Percentiles rank a stretch among this genome's conserved stretches.
Conservation (phyloP, 2,797 vertebrate genomes). For the Onychomys leucogaster region DNA sequence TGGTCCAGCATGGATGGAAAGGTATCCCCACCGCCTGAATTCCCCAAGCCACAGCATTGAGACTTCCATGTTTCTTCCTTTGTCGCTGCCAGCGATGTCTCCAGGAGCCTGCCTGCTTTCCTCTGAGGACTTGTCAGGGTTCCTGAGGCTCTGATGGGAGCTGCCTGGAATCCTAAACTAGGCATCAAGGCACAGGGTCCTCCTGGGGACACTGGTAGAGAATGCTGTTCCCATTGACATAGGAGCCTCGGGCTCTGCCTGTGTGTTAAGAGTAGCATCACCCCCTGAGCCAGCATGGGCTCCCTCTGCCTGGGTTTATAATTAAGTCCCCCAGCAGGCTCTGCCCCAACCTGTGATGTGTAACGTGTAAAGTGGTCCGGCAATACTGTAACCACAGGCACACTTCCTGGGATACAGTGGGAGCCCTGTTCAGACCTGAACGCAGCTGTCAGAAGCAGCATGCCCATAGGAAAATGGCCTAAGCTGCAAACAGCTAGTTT, state of each 20-base stretch:
- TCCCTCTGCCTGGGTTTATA: neutral
- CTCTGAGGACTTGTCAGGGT: neutral
- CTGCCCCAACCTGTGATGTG: neutral
- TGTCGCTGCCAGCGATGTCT: fast-evolving
- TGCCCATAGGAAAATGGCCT: neutral
- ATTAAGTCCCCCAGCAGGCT: neutral
- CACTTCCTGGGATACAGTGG: neutral
- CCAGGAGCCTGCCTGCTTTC: neutral
- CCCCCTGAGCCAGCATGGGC: neutral
- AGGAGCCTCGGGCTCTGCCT: neutral
- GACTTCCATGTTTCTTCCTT: neutral
- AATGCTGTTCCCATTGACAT: neutral
- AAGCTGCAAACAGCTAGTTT: neutral
- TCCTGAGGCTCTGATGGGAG: neutral
- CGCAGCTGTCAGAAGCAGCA: neutral
- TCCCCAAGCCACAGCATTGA: fast-evolving
- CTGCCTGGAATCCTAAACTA: neutral
- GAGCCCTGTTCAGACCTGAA: neutral
- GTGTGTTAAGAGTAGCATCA: neutral
- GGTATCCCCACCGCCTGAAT: fast-evolving
- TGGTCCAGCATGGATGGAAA: neutral
- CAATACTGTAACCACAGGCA: fast-evolving
- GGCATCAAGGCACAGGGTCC: neutral
- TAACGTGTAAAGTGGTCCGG: fast-evolving
- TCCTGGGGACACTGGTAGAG: too few relatives aligned